Conservation (phyloP, 1,140 invertebrate genomes). For the Oscheius sp. region DNA sequence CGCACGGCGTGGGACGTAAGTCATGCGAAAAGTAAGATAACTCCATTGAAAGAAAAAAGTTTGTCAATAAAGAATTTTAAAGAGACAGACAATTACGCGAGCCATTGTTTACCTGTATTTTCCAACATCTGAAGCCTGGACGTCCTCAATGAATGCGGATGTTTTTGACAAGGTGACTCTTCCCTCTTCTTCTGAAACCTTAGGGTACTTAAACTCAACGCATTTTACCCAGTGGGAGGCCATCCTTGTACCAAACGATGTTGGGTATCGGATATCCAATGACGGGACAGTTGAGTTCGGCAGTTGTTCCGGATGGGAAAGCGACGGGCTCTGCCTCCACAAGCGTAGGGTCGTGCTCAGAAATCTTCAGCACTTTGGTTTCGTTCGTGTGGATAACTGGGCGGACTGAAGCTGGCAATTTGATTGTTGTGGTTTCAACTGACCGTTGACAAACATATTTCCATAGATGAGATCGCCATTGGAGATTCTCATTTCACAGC, state of each 20-base stretch:
- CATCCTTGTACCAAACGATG: slow-evolving; percentile 24
- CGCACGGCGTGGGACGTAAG: no score
- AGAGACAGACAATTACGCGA: no score
- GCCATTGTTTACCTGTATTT: no score
- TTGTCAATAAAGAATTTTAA: no score
- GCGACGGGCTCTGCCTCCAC: slow-evolving; percentile 2
- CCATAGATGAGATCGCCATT: slow-evolving; percentile 19
- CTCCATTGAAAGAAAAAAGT: no score
- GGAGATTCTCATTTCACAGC: slow-evolving; percentile 16
- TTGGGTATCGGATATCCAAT: slow-evolving; percentile 23
- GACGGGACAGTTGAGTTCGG: slow-evolving; percentile 18
- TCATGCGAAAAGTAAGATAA: no score
- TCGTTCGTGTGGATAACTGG: slow-evolving; percentile 29
- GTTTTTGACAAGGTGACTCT: slow-evolving; percentile 5
- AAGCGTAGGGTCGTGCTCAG: neutral
- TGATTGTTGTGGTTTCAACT: neutral
- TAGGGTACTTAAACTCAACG: neutral
- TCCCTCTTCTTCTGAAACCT: slow-evolving; percentile 8
- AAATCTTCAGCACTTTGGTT: neutral
- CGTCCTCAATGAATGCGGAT: slow-evolving; percentile 14
- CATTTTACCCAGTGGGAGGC: neutral
- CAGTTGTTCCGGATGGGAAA: neutral
- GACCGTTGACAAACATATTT: slow-evolving; percentile 35
- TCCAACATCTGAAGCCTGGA: slow-evolving; percentile 9
- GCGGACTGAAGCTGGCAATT: slow-evolving; percentile 25